phyloP scores from a whole-genome alignment of 2,113 vertebrate genomes.

The Cebidichthys violaceus region DNA sequence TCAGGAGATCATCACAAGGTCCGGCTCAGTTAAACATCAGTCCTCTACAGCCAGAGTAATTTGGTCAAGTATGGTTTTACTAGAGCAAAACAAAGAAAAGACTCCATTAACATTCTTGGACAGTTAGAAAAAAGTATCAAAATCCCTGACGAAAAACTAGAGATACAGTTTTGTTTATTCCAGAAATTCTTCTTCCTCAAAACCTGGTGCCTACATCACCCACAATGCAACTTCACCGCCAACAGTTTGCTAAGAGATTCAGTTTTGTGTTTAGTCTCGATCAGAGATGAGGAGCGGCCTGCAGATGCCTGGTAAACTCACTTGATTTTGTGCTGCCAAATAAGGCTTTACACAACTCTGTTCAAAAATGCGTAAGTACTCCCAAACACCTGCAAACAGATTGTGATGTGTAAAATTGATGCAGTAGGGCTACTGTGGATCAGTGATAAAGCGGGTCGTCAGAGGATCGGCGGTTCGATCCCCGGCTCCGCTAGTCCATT shows the following conservation, averaged over 20 bases:
- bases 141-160: not conserved
- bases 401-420: not conserved
- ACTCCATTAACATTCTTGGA: not conserved
- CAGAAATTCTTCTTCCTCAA: not conserved
- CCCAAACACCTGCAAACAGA: not conserved
- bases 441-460: too few relatives aligned
- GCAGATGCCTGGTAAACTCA: not conserved
- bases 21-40: slow-evolving; percentile 49
- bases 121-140: not conserved
- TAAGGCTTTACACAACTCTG: not conserved
- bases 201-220: not conserved
- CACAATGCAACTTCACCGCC: not conserved
- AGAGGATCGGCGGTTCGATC: too few relatives aligned
- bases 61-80: not conserved
- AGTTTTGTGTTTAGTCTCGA: not conserved
- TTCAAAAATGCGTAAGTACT: not conserved
- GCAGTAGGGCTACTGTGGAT: not conserved
- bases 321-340: not conserved
- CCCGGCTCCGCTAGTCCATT: too few relatives aligned
- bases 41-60: not conserved
- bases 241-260: not conserved
- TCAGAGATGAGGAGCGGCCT: not conserved
- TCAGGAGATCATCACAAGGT: slow-evolving; percentile 81
- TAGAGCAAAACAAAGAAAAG: not conserved
- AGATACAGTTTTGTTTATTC: not conserved